A percentile compares a stretch with the other conserved stretches of the same genome.
Evolutionary conservation across 2,888 invertebrate species (phyloP).

Genomic region (Thereva unica): DNA sequence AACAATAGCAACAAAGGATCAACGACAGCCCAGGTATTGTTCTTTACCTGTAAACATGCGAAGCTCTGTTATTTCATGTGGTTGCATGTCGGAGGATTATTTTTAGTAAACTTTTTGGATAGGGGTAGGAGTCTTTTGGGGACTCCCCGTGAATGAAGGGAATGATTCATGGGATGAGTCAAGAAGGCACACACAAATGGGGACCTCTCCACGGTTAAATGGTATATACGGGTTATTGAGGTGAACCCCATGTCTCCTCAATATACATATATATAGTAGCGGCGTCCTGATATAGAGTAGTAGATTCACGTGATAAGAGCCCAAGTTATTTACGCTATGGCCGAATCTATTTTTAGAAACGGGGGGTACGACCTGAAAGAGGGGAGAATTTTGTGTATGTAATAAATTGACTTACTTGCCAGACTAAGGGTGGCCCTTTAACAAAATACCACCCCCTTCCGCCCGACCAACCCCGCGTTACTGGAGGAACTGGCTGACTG

Average conservation of each 20-base stretch:
- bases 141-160: constrained; percentile 16
- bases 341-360: constrained; percentile 14
- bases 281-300: constrained; percentile 3
- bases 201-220: no score
- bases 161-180: constrained; percentile 17
- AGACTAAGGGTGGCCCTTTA: no score
- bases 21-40: constrained; percentile 11
- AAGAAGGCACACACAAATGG: no score
- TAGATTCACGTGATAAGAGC: constrained; percentile 16
- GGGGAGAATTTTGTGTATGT: constrained; percentile 13
- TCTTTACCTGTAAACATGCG: constrained; percentile 19
- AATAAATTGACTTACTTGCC: not conserved
- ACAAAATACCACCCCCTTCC: no score
- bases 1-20: constrained; percentile 15
- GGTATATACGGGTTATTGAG: no score
- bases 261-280: not conserved
- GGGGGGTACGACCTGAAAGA: not conserved
- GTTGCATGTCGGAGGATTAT: constrained; percentile 29
- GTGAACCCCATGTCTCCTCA: not conserved
- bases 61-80: constrained; percentile 11
- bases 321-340: constrained; percentile 2
- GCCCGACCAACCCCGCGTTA: not conserved
- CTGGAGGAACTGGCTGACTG: constrained; percentile 4
- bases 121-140: not conserved
- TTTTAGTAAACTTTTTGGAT: constrained; percentile 12